A percentile compares a stretch with the other conserved stretches of the same genome.
Evolutionary conservation across 1,140 invertebrate genomes (phyloP).

Genomic region (Dinothrombium tinctorium): DNA sequence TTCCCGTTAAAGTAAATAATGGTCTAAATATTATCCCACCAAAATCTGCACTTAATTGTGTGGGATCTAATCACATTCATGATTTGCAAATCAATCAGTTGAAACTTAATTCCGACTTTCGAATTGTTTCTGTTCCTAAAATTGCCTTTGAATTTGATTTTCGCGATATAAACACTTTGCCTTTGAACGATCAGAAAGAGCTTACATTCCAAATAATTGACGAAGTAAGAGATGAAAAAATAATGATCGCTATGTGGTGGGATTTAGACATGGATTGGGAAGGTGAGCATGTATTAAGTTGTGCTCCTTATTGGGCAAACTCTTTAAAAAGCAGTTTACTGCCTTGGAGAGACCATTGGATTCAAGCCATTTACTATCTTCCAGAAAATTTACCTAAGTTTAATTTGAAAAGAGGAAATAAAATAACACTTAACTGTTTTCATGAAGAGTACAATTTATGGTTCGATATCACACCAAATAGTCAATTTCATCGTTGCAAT

Average conservation of each 20-base stretch:
- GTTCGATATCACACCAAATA: constrained; percentile 32
- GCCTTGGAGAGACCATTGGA: constrained; percentile 87
- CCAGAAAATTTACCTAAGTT: constrained; percentile 29
- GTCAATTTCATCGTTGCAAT: constrained; percentile 5
- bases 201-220: constrained; percentile 1
- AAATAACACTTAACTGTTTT: constrained; percentile 38
- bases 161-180: constrained; percentile 18
- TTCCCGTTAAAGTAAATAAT: constrained; percentile 33
- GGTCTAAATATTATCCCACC: constrained; percentile 30
- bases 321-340: constrained; percentile 30
- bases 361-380: constrained; percentile 81
- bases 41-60: constrained; percentile 31
- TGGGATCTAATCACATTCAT: constrained; percentile 53
- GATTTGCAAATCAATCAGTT: constrained; percentile 75
- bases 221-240: not conserved
- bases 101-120: constrained; percentile 31
- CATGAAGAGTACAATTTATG: constrained; percentile 88
- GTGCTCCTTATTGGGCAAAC: constrained; percentile 73
- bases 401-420: constrained; percentile 29
- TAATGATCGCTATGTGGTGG: constrained; percentile 83
- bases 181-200: constrained; percentile 15
- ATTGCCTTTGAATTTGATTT: constrained; percentile 25
- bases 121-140: constrained; percentile 36
- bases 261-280: constrained; percentile 68
- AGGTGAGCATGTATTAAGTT: constrained; percentile 48